Evolutionary conservation across 2,797 vertebrate species (phyloP), one percentile per base, ranked within the genome.

Genomic region (Peromyscus eremicus): DNA sequence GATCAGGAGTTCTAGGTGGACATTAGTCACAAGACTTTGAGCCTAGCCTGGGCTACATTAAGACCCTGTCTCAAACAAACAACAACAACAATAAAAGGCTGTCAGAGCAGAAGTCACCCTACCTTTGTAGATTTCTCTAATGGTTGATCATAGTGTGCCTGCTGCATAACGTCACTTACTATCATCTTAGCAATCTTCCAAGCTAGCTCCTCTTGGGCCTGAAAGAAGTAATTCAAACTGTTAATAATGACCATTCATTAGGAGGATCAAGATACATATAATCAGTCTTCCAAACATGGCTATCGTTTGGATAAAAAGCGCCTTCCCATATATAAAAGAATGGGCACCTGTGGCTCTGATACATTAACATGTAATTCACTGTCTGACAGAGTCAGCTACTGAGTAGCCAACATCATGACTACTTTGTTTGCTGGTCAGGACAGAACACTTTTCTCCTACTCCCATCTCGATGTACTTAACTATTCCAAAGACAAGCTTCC

Each of bases 151-250:
- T 98, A 99, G 75, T 99, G 99, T 13, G 99, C 99, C 98, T 99
- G 99, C 97, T 99, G 99, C 98, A 99, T 99, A 5, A 99, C 99
- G 0, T 99, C 99, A 46, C 99, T 99, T 95, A 99, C 99, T 16
- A 99, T 99, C 99, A 99, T 99, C 98, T 99, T 99, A 5, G 99
- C 99, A 52, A 99, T 99, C 98, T 99, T 99, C 99, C 99, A 99
- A 9, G 99, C 99, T 99, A 99, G 99, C 98, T 99, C 99, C 97
- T 99, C 99, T 98, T 99, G 99, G 94, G 99, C 99, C 99, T 99
- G 96, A 81, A 96, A 92, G 19, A 96, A 97, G 89, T 49, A 75
- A 97, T 89, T 92, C 40, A 81, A 91, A 80, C 13, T 88, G 49
- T 40, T 95, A 60, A 34, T 89, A 82, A 92, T 2, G 4, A 43